These are phyloP conservation scores for Amphipyra tragopoginis DNA, from an alignment of 2,888 invertebrate species.

Conservation along the genomic window DNA sequence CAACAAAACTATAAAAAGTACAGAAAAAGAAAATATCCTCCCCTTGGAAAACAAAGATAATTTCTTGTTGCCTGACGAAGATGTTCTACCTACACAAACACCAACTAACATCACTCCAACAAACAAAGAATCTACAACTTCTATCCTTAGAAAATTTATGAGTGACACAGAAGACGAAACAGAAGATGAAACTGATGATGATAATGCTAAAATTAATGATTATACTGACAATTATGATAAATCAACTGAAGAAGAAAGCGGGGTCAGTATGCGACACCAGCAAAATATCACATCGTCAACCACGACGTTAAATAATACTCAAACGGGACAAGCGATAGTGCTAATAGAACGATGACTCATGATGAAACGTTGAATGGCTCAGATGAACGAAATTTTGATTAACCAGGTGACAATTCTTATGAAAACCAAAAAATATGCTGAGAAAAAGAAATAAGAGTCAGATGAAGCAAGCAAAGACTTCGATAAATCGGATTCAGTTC, in stretches of 20 bases:
- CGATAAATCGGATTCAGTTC: background rate
- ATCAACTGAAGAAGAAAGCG: slow-evolving; percentile 3
- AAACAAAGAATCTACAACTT: background rate
- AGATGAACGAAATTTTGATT: background rate
- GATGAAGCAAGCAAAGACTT: background rate
- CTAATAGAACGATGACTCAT: too few species aligned
- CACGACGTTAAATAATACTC: background rate
- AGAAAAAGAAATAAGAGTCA: background rate
- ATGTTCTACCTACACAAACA: too few species aligned
- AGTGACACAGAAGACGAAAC: background rate
- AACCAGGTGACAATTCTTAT: background rate
- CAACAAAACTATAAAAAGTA: slow-evolving; percentile 1
- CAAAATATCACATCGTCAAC: background rate
- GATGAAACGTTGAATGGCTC: background rate
- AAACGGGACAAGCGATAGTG: background rate
- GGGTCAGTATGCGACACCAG: slow-evolving; percentile 1
- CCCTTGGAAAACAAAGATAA: background rate
- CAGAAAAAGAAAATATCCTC: background rate
- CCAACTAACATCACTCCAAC: background rate
- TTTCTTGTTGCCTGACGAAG: background rate
- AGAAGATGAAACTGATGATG: background rate
- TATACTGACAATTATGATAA: slow-evolving; percentile 44
- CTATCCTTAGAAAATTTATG: background rate
- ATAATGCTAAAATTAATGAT: background rate
- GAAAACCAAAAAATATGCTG: background rate